Evolutionary conservation across 2,888 invertebrate genomes (phyloP).

Genomic region (Pandemis corylana): DNA sequence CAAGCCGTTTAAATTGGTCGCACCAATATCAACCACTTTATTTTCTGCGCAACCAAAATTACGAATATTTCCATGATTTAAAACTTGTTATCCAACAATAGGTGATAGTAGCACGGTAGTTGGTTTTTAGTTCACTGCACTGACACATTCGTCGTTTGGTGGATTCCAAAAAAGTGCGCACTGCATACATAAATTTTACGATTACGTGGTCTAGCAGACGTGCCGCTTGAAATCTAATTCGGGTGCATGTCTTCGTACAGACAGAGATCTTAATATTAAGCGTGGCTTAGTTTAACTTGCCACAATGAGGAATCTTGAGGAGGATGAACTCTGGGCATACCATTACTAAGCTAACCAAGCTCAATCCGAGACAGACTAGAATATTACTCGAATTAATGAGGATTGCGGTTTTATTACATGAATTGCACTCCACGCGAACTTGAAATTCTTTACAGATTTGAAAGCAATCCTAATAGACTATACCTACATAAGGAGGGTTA

Average conservation of each 20-base stretch:
- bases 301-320: background rate
- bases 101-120: too few relatives aligned
- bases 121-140: too few relatives aligned
- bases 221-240: background rate
- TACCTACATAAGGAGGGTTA: too few relatives aligned
- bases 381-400: background rate
- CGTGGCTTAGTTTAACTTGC: background rate
- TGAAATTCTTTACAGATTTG: too few relatives aligned
- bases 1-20: too few relatives aligned
- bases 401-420: background rate
- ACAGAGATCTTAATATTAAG: background rate
- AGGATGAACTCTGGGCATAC: background rate
- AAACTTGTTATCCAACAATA: too few relatives aligned
- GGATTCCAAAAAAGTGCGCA: background rate
- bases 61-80: too few relatives aligned
- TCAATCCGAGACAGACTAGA: background rate
- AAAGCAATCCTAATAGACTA: too few relatives aligned
- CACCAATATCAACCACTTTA: too few relatives aligned
- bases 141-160: too few relatives aligned
- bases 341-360: background rate
- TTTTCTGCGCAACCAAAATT: too few relatives aligned
- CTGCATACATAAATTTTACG: background rate
- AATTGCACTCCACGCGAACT: too few relatives aligned
- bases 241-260: background rate
- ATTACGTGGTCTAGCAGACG: background rate